These are phyloP conservation scores for Plebejus melissa DNA, from an alignment of 2,888 invertebrate genomes.

Conservation along the genomic window DNA sequence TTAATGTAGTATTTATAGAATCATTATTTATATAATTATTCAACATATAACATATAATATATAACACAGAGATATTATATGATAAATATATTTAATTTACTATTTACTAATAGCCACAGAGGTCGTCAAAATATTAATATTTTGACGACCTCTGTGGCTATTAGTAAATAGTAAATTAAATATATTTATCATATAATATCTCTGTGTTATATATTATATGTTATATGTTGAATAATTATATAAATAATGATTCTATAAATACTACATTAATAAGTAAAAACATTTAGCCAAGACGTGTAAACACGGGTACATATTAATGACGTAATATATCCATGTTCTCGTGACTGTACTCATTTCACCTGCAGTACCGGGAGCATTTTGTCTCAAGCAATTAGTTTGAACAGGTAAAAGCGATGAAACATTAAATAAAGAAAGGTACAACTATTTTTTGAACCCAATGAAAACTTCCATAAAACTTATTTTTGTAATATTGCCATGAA, in stretches of 20 bases:
- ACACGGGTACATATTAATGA: background rate
- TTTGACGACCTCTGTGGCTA: too few species aligned
- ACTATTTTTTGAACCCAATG: background rate
- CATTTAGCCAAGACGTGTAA: background rate
- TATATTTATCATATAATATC: too few species aligned
- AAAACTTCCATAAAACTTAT: background rate
- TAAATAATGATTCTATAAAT: too few species aligned
- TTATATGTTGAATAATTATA: too few species aligned
- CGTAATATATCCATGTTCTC: background rate
- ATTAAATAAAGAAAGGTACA: background rate
- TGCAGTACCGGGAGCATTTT: background rate
- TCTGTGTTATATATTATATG: too few species aligned
- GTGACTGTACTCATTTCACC: slow-evolving; percentile 10
- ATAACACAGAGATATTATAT: too few species aligned
- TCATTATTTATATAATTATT: too few species aligned
- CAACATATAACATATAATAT: too few species aligned
- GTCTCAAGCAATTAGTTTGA: background rate
- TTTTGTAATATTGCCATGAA: background rate
- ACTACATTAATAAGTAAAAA: background rate
- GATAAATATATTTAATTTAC: too few species aligned
- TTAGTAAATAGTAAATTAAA: too few species aligned
- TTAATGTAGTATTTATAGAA: background rate
- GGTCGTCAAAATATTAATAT: too few species aligned
- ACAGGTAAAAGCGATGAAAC: background rate
- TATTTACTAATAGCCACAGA: too few species aligned